phyloP scores from a whole-genome alignment of 2,888 invertebrate genomes.

The Synanthedon vespiformis region DNA sequence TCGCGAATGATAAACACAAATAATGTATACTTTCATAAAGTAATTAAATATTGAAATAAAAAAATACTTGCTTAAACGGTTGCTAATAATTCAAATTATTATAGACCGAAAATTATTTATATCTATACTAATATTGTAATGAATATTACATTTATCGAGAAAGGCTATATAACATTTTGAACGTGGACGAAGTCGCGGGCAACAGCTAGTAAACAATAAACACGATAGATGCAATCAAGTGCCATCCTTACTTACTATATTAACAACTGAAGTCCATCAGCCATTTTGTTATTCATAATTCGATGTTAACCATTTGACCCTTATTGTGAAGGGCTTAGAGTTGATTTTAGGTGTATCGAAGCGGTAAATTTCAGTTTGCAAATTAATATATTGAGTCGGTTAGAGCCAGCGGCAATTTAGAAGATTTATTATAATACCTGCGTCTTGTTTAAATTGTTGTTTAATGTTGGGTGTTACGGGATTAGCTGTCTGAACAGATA shows the following conservation, averaged over 20 bases:
- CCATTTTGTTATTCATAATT: conserved; percentile 31
- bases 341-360: not conserved
- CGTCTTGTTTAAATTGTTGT: conserved; percentile 49
- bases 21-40: too few species aligned
- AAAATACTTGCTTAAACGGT: too few species aligned
- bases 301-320: conserved; percentile 6
- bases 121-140: too few species aligned
- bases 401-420: conserved; percentile 35
- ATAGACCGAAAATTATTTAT: too few species aligned
- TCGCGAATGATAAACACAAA: too few species aligned
- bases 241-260: not conserved
- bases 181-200: too few species aligned
- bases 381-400: conserved; percentile 23
- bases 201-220: too few species aligned
- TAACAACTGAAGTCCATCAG: conserved; percentile 34
- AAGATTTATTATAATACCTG: conserved; percentile 63
- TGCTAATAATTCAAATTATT: too few species aligned
- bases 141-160: too few species aligned
- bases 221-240: not conserved
- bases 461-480: conserved; percentile 45
- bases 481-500: conserved; percentile 28
- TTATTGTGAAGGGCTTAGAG: conserved; percentile 10
- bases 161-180: too few species aligned
- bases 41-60: too few species aligned
- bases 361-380: not conserved